phyloP scores from a whole-genome alignment of 2,113 vertebrate species.

The Lophura nycthemera region DNA sequence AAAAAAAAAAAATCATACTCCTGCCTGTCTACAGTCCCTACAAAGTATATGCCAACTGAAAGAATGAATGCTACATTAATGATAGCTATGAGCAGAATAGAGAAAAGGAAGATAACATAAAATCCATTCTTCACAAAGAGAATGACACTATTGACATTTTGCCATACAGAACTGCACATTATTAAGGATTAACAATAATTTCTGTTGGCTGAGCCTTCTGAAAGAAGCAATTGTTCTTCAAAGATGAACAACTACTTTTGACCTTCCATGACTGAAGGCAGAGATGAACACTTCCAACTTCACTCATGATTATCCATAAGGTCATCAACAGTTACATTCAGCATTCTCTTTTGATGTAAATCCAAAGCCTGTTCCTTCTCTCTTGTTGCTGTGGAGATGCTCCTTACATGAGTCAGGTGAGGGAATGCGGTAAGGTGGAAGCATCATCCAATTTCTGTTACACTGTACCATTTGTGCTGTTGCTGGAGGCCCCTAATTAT shows the following conservation, averaged over 20 bases:
- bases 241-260: neutral
- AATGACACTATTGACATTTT: conserved; percentile 7
- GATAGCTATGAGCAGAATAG: neutral
- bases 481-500: neutral
- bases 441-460: neutral
- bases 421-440: rapidly evolving
- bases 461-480: neutral
- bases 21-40: neutral
- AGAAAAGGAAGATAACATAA: neutral
- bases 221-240: neutral
- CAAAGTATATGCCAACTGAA: neutral
- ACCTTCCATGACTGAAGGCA: neutral
- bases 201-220: neutral
- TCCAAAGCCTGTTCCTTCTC: neutral
- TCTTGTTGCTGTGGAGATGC: rapidly evolving
- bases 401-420: neutral
- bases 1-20: neutral
- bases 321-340: neutral
- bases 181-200: neutral
- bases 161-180: neutral
- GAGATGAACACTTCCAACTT: neutral
- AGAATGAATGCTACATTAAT: neutral
- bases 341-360: neutral
- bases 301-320: neutral
- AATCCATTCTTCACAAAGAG: neutral